Base-by-base conservation (phyloP, 2,888 invertebrate genomes). In the Abrostola triplasia region DNA sequence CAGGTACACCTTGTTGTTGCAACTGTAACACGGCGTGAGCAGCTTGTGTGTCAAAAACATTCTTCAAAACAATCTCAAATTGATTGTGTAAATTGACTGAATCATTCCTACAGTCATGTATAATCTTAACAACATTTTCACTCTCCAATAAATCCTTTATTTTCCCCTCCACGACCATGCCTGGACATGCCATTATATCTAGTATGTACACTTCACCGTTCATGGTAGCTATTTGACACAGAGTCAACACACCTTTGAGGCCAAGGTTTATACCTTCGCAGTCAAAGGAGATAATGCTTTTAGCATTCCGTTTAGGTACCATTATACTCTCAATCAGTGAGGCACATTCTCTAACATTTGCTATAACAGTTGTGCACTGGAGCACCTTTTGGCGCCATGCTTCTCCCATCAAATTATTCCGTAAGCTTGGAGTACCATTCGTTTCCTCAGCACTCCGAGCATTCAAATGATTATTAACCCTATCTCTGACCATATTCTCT, bases 251-350 rank as follows among this genome's bases (percentile, higher is more conserved):
- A 13, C 98, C 98, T 87, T 98, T 98, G 0, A 97, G 95, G 35
- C 99, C 99, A 67, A 99, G 95, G 91, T 98, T 98, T 59, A 99
- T 97, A 12, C 99, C 98, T 93, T 99, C 99, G 81, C 98, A 98
- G 88, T 99, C 99, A 83, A 99, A 96, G 0, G 98, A 98, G 35
- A 99, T 95, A 64, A 97, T 96, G 59, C 96, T 95, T 79, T 95
- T 95, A 59, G 92, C 84, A 67, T 92, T 92, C 57, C 93, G 91
- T 82, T 92, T 95, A 62, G 95, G 95, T 76, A 95, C 95, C 87
- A 97, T 95, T 71, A 97, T 96, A 67, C 97, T 96, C 54, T 97
- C 97, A 57, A 97, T 96, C 64, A 98, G 95, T 82, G 97, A 96
- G 48, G 96, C 95, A 87, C 97, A 97, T 84, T 98, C 98, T 83